Evolutionary conservation across 2,113 vertebrate genomes (phyloP).

Genomic region (Anarrhichthys ocellatus): DNA sequence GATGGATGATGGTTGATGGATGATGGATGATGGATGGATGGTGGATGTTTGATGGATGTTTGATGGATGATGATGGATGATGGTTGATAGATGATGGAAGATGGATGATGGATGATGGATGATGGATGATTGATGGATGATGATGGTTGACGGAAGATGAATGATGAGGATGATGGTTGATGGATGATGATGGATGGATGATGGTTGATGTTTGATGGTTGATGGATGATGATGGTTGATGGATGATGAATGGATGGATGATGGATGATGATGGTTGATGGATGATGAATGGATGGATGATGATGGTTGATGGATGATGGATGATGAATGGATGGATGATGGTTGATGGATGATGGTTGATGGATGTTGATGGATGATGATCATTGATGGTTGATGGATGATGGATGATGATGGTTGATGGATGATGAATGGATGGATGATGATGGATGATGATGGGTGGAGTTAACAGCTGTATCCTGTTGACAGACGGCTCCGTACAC

Average conservation of each 20-base stretch:
- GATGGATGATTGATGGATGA: neutral
- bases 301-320: neutral
- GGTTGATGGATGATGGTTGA: too few relatives aligned
- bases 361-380: too few relatives aligned
- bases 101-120: neutral
- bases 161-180: too few relatives aligned
- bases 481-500: slow-evolving; percentile 42
- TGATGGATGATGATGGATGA: neutral
- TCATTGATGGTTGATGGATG: too few relatives aligned
- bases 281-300: neutral
- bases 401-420: too few relatives aligned
- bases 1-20: neutral
- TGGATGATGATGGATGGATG: too few relatives aligned
- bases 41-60: neutral
- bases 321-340: too few relatives aligned
- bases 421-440: too few relatives aligned
- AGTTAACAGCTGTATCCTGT: slow-evolving; percentile 3
- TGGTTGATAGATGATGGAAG: neutral
- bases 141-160: neutral
- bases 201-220: neutral
- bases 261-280: neutral
- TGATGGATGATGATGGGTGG: neutral
- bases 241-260: neutral
- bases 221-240: neutral
- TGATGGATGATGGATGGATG: neutral